Evolutionary conservation across 2,888 invertebrate species (phyloP).

Genomic region (Mythimna ferrago): DNA sequence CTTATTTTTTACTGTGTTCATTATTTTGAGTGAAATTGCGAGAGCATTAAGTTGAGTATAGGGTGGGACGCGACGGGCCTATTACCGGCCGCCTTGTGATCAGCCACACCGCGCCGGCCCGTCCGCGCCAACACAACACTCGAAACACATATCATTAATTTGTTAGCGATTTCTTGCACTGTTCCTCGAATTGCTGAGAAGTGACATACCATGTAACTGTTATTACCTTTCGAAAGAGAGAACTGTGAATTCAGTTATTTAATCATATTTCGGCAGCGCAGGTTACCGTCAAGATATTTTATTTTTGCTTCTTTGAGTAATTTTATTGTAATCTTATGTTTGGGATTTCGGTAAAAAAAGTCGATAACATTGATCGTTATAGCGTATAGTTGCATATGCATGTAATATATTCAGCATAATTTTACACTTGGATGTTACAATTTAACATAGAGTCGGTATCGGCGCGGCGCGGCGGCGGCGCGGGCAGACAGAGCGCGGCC

Average conservation of each 20-base stretch:
- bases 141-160: conserved; percentile 83
- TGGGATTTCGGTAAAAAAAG: conserved; percentile 24
- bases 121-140: conserved; percentile 74
- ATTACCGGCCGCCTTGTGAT: conserved; percentile 89
- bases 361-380: conserved; percentile 49
- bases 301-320: conserved; percentile 12
- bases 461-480: conserved; percentile 49
- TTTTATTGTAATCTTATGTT: conserved; percentile 18
- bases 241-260: conserved; percentile 39
- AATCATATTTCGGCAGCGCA: conserved; percentile 32
- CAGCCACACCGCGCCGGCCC: conserved; percentile 81
- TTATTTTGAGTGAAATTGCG: conserved; percentile 90
- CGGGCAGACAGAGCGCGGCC: conserved; percentile 69
- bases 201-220: conserved; percentile 64
- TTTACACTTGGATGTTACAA: conserved; percentile 65
- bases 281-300: conserved; percentile 14
- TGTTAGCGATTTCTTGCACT: conserved; percentile 80
- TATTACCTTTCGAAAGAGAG: conserved; percentile 43
- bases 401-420: conserved; percentile 63
- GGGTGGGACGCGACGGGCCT: conserved; percentile 86
- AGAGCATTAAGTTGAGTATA: conserved; percentile 90
- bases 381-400: conserved; percentile 29
- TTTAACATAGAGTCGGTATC: conserved; percentile 59
- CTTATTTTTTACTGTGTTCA: conserved; percentile 87
- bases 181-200: conserved; percentile 68